Base-by-base conservation (phyloP, 2,888 invertebrate species). In the Dioctria rufipes region DNA sequence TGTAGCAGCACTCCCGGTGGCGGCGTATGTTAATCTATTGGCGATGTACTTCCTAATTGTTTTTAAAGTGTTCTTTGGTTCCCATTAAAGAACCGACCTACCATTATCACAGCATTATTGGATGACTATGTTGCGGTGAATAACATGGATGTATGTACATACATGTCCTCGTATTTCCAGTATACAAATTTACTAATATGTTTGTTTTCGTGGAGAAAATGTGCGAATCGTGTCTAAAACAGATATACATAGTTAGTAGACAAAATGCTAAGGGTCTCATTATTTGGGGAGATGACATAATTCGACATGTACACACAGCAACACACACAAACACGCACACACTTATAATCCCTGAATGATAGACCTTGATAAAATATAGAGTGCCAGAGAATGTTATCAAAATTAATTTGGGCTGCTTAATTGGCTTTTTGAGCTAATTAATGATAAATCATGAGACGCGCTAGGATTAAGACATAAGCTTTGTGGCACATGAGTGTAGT, bases 241-340 rank as follows among this genome's bases (percentile, higher is more conserved):
- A 77, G 77, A 77, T 63, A 25, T 25, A 25, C 25, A 25, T 25
- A 25, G 25, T 25, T 25, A 25, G 63, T 63, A 63, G 77, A 40
- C 46, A 25, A 25, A 8, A 40, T 63, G 5, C 13, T 61, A 63
- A 63, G 46, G 54, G 77, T 49, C 25, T 49, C 73, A 46, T 49
- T 77, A 49, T 63, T 77, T n/a, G 77, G 25, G 40, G 61, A 77
- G 63, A 63, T 77, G 77, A 77, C 58, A 77, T 77, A 77, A 77
- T 77, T 11, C 13, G 8, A 37, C 46, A 37, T 77, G 77, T 77
- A 63, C 63, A 63, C 37, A 61, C 11, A 42, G 25, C 25, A 9
- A 37, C 11, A 46, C 46, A 61, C 11, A 42, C 37, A 46, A 9
- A 25, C 37, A 46, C 49, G 73, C 11, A 37, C 25, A 25, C 25